Evolutionary conservation across 2,888 invertebrate species (phyloP).

Genomic region (Tromatobia lineatoria): DNA sequence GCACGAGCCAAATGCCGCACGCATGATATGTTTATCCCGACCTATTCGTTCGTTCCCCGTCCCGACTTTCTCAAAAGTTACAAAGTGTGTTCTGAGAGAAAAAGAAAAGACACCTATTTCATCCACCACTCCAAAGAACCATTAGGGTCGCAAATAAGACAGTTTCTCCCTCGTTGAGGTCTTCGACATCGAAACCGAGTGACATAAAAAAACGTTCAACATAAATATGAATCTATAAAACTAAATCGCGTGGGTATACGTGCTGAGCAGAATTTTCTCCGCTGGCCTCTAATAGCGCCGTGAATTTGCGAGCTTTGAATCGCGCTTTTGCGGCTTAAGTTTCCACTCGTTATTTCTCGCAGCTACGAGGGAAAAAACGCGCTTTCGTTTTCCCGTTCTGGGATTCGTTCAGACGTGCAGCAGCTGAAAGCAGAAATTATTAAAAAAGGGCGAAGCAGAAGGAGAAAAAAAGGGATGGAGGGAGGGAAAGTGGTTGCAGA

Average conservation of each 20-base stretch:
- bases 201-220: background rate
- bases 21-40: conserved; percentile 10
- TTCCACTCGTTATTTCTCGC: background rate
- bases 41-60: background rate
- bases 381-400: conserved; percentile 52
- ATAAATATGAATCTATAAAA: conserved; percentile 15
- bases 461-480: conserved; percentile 40
- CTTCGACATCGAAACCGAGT: conserved; percentile 5
- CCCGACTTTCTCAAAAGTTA: conserved; percentile 1
- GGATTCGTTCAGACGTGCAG: conserved; percentile 37
- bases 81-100: background rate
- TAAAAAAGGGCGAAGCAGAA: conserved; percentile 53
- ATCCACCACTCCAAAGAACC: background rate
- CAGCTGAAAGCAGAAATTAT: conserved; percentile 59
- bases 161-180: background rate
- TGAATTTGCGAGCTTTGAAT: background rate
- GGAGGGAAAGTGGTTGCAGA: conserved; percentile 27
- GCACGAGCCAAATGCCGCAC: conserved; percentile 5
- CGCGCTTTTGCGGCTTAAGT: background rate
- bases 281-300: background rate
- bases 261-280: background rate
- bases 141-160: background rate
- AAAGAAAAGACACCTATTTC: background rate
- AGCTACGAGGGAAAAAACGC: conserved; percentile 9
- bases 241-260: background rate